Percentiles rank a stretch among this genome's conserved stretches.
phyloP scores from a whole-genome alignment of 2,797 vertebrate genomes.

The Chelonia mydas region DNA sequence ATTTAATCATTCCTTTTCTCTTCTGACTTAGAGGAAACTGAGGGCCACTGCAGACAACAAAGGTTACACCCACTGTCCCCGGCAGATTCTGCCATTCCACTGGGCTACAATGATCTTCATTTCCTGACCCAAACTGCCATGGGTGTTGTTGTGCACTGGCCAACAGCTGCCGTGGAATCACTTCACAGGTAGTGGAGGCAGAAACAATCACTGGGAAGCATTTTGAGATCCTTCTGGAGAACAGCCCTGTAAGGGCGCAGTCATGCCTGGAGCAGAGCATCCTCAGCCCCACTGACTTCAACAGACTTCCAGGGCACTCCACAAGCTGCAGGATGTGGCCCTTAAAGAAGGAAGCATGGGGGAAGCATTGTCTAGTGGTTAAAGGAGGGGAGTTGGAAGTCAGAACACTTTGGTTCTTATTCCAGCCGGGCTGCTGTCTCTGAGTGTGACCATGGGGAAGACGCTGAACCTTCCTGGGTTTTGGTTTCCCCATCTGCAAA shows the following conservation, averaged over 20 bases:
- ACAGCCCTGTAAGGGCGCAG: neutral
- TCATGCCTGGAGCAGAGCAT: neutral
- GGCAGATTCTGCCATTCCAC: neutral
- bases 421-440: neutral
- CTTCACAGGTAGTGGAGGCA: neutral
- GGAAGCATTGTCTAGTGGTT: neutral
- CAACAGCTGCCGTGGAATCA: neutral
- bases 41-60: neutral
- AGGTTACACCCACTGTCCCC: accelerated
- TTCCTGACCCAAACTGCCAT: neutral
- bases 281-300: neutral
- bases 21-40: neutral
- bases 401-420: neutral
- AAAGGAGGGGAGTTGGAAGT: neutral
- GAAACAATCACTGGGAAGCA: neutral
- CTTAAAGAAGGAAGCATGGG: neutral
- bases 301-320: neutral
- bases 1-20: neutral
- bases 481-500: neutral
- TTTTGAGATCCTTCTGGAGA: neutral
- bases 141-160: neutral
- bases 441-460: neutral
- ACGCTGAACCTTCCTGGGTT: neutral
- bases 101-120: neutral
- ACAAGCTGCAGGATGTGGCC: neutral